Percentiles rank a stretch among this genome's conserved stretches.
phyloP scores from a whole-genome alignment of 2,113 vertebrate genomes.

The Macroglossus sobrinus region DNA sequence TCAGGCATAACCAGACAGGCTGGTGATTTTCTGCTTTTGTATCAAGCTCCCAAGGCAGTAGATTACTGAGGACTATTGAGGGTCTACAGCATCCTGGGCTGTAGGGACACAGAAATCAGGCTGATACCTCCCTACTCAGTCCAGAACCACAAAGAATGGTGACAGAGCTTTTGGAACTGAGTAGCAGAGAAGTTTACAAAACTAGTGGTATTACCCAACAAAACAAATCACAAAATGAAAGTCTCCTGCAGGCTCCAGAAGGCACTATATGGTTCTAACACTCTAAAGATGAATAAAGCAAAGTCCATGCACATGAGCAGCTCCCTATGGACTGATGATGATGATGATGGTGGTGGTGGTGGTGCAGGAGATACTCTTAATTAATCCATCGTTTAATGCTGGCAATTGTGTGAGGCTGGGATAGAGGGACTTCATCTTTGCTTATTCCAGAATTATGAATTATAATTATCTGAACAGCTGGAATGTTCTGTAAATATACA shows the following conservation, averaged over 20 bases:
- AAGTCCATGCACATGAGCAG: not conserved
- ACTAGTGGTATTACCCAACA: not conserved
- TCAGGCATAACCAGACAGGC: not conserved
- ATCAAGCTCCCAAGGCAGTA: not conserved
- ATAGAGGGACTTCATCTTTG: not conserved
- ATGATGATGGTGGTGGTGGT: not conserved
- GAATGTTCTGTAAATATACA: not conserved
- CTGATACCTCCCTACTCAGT: not conserved
- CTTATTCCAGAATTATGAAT: not conserved
- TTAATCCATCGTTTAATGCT: not conserved
- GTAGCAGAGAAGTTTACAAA: not conserved
- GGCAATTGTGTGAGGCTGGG: not conserved
- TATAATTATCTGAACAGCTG: not conserved
- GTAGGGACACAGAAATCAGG: not conserved
- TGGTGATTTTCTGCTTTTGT: not conserved
- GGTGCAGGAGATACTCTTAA: not conserved
- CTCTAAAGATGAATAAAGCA: slow-evolving; percentile 1
- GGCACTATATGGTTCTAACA: not conserved
- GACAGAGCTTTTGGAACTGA: not conserved
- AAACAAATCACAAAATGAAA: not conserved
- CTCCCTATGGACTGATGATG: not conserved
- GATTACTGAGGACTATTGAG: not conserved
- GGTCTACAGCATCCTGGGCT: not conserved
- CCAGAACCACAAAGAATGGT: not conserved
- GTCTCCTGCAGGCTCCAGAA: not conserved